Evolutionary conservation across 2,888 invertebrate genomes (phyloP), one percentile per base, ranked within the genome.

Genomic region (Synanthedon vespiformis): DNA sequence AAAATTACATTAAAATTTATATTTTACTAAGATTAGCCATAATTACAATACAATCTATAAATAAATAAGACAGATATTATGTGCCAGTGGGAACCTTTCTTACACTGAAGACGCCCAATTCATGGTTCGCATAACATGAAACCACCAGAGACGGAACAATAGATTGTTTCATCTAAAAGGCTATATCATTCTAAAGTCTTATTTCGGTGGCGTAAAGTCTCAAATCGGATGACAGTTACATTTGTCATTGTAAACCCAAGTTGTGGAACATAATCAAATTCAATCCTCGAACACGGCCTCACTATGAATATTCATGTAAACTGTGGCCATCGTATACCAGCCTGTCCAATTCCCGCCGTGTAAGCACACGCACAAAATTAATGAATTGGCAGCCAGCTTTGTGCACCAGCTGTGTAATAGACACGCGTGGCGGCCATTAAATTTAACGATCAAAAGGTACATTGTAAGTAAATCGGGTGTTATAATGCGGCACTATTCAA

Each of bases 401-500:
- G 68, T 70, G 70, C 70, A 70, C 63, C 83, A 83, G 76, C 74
- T 82, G 82, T 67, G 63, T 51, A 50, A 53, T 55, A 22, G n/a
- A 57, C 74, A 74, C 72, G 70, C 70, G 67, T 66, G 62, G 65
- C 61, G 63, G 70, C 61, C 75, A 74, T 82, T 81, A 81, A 77
- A 77, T 81, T 82, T 82, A 82, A 82, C 75, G 81, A 74, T 74
- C 67, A 77, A 79, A 76, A 80, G 78, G 80, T 65, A 61, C 64
- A 66, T 66, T 70, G 74, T 77, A 75, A 77, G 74, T 34, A 34
- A 72, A 72, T 66, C 59, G 67, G 59, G 67, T 67, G 67, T 70
- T 57, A 59, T 59, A 58, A 48, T n/a, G 48, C 16, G 48, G 11
- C 16, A 48, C 10, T 18, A 48, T 48, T 48, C 18, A 2, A 16